Base-by-base conservation (phyloP, 1,140 invertebrate species). In the Apis dorsata region DNA sequence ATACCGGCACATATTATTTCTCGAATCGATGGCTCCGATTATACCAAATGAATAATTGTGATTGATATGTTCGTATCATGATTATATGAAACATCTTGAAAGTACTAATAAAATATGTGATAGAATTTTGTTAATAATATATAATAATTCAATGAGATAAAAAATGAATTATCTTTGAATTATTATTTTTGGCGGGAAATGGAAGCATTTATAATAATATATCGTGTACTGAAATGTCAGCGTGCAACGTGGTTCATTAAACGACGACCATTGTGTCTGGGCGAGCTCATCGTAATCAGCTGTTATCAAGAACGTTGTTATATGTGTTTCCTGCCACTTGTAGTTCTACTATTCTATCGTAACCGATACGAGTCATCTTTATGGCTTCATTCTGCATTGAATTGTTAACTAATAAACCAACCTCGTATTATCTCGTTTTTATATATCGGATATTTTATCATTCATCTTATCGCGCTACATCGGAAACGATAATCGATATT, bases 261-360 rank as follows among this genome's bases (percentile, higher is more conserved):
- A 70, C 71, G 55, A 13, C 24, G 34, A 71, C 62, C 51, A 57
- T 87, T 84, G 70, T 63, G 71, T 83, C 79, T 77, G 49, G 68
- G 68, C 76, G 69, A 84, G 66, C 78, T 85, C 83, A 76, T 81
- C 83, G 75, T 88, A 88, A 88, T 88, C 87, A 88, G 87, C 60
- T 88, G 87, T 88, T 88, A 88, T 88, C 87, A 85, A 83, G 86
- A 76, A 69, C 69, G 75, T 55, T 75, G 57, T 24, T 74, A 34
- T 66, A 57, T 21, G 83, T 51, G 71, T 83, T 88, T 83, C 83
- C 83, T 87, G 83, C 63, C 83, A 76, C 79, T 76, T 77, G 79
- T 63, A 62, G 76, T 79, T 76, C 73, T 77, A 84, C n/a, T n/a
- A 57, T 85, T 88, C 60, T 51, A 51, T 72, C 69, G 79, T 80